phyloP scores from a whole-genome alignment of 2,888 invertebrate genomes.

The Mongoloraphidia duomilia region DNA sequence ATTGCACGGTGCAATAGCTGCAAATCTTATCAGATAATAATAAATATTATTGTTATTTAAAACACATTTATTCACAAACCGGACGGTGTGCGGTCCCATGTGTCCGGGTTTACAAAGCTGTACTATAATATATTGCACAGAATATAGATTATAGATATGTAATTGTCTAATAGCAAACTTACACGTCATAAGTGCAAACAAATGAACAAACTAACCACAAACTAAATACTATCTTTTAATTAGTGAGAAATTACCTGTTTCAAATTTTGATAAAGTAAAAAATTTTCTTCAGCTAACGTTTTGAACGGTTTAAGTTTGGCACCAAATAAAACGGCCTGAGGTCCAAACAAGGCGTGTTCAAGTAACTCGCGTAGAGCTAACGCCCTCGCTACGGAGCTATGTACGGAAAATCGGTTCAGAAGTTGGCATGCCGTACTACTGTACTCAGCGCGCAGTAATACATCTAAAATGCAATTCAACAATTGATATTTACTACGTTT shows the following conservation, averaged over 20 bases:
- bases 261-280: constrained; percentile 57
- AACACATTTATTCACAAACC: no score
- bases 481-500: no score
- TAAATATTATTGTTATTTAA: no score
- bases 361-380: constrained; percentile 57
- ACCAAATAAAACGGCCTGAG: constrained; percentile 53
- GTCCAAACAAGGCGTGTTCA: constrained; percentile 55
- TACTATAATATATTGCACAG: no score
- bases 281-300: constrained; percentile 30
- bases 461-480: constrained; percentile 31
- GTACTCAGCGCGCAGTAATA: constrained; percentile 44
- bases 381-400: constrained; percentile 54
- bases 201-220: no score
- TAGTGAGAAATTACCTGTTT: constrained; percentile 44
- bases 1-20: no score
- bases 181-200: no score
- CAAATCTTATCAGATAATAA: no score
- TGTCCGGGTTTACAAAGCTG: no score
- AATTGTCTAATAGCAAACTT: no score
- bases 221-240: not conserved
- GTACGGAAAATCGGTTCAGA: constrained; percentile 47
- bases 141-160: no score
- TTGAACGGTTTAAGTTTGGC: constrained; percentile 38
- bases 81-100: no score
- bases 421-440: constrained; percentile 48